phyloP scores from a whole-genome alignment of 2,797 vertebrate genomes.

The Onychomys torridus region DNA sequence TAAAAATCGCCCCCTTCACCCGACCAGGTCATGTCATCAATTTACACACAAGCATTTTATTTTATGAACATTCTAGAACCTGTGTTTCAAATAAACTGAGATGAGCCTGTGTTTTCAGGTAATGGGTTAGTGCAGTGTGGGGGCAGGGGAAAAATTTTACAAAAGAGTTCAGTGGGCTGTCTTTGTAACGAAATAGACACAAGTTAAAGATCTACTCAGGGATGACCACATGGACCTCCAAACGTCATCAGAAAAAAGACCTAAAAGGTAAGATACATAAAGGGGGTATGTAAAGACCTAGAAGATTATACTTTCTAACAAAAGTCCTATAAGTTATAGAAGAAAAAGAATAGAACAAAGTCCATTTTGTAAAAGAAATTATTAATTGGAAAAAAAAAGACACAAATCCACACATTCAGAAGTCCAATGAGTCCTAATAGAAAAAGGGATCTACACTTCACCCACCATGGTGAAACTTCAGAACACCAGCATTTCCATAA shows the following conservation, averaged over 20 bases:
- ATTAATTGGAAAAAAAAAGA: neutral
- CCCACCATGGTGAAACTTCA: neutral
- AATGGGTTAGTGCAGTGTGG: too few relatives aligned
- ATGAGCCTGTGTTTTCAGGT: neutral
- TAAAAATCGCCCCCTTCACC: neutral
- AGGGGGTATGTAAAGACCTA: neutral
- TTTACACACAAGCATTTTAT: neutral
- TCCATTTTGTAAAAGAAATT: neutral
- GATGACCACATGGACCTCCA: neutral
- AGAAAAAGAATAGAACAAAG: neutral
- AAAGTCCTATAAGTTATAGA: neutral
- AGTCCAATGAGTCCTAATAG: neutral
- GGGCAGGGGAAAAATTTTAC: too few relatives aligned
- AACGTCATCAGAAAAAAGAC: neutral
- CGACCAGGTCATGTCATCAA: neutral
- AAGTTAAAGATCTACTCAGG: neutral
- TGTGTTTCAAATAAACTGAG: neutral
- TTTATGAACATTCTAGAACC: neutral
- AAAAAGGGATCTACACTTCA: neutral
- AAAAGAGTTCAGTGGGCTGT: too few relatives aligned
- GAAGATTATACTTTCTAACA: neutral
- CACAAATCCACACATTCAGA: constrained; percentile 18
- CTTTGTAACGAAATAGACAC: neutral
- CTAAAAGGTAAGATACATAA: neutral
- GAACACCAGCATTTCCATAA: neutral